Evolutionary conservation across 2,113 vertebrate species (phyloP), one percentile per base, ranked within the genome.

Genomic region (Nothobranchius furzeri): DNA sequence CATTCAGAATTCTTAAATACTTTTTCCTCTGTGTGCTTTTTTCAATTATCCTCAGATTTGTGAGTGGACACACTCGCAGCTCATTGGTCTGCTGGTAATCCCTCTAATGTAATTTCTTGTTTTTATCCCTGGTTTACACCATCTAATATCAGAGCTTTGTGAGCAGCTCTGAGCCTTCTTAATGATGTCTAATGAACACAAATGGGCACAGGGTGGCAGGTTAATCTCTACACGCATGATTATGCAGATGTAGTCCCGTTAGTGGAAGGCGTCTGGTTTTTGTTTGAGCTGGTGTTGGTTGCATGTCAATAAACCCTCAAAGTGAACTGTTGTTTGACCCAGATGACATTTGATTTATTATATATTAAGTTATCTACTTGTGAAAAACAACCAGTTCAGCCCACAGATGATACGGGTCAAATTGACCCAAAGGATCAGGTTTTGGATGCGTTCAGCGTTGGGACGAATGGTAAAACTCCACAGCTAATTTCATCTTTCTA

Each of bases 101-200:
- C 48, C 1, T 7, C 4, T 5, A 14, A 17, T 51, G n/a, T 43
- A n/a, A 13, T 9, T 2, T 3, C 20, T 64, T 53, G 40, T 12
- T n/a, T 30, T 64, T 64, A 24, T 25, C 50, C 6, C 62, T 12
- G 50, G 15, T 37, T 43, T 11, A 13, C 46, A 40, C 17, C 12
- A 11, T 50, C 15, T 40, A 40, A n/a, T 50, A 37, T 43, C 49
- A 43, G 20, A 25, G 49, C 49, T 25, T 25, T 15, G 6, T 20
- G 24, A n/a, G 13, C 36, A 25, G 20, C 49, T 51, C 36, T 24
- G 17, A 24, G 49, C 20, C 17, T 43, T 40, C 47, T 50, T 43
- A 43, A 53, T 64, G 15, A 24, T 53, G 12, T 25, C 61, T 64
- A 37, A 51, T 64, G 61, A 43, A 64, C 17, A 51, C 14, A 42